Percentiles rank a stretch among this genome's conserved stretches.
Evolutionary conservation across 2,113 vertebrate genomes (phyloP).

Genomic region (Struthio camelus): DNA sequence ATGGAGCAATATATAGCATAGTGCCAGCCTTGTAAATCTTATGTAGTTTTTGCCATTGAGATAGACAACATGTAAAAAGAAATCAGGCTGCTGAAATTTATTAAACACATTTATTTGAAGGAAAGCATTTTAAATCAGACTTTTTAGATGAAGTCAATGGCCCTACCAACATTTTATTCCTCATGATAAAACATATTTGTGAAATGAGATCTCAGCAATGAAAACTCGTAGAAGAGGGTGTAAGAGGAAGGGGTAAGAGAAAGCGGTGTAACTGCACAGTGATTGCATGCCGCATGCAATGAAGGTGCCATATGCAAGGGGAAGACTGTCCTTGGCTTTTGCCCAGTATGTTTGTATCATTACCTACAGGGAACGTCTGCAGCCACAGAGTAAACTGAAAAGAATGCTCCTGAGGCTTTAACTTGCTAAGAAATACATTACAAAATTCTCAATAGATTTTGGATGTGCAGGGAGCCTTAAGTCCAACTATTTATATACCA

Average conservation of each 20-base stretch:
- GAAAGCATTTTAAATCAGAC: slow-evolving; percentile 53
- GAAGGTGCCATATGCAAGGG: fast-evolving
- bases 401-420: neutral
- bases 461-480: neutral
- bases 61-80: slow-evolving; percentile 37
- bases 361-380: neutral
- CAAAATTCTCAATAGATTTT: neutral
- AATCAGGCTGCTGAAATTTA: slow-evolving; percentile 39
- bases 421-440: neutral
- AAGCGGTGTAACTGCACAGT: neutral
- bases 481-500: neutral
- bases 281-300: too few relatives aligned
- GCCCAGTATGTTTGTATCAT: neutral
- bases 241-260: neutral
- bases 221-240: slow-evolving; percentile 3
- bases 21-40: slow-evolving; percentile 45
- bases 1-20: neutral
- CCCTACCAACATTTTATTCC: slow-evolving; percentile 67
- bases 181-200: slow-evolving; percentile 42
- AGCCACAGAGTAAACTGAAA: neutral
- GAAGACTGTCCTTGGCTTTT: neutral
- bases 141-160: slow-evolving; percentile 46
- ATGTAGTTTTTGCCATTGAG: neutral
- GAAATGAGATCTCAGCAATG: slow-evolving; percentile 39
- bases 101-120: slow-evolving; percentile 43